These are phyloP conservation scores for Clarias gariepinus DNA, from an alignment of 2,113 vertebrate species.

Conservation along the genomic window DNA sequence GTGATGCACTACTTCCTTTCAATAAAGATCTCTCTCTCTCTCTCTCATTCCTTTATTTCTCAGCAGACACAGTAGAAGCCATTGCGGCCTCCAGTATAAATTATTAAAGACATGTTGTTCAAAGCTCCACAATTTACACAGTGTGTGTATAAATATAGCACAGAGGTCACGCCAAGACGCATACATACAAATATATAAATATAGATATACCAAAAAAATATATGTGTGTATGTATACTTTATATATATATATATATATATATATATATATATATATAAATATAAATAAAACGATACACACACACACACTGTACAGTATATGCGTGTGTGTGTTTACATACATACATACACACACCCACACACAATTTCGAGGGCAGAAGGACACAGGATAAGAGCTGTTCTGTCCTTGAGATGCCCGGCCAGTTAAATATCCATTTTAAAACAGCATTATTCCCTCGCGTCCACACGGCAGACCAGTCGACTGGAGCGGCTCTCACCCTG, in stretches of 20 bases:
- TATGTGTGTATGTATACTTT: too few relatives aligned
- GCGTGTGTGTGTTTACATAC: too few relatives aligned
- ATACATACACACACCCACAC: not conserved
- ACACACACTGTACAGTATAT: too few relatives aligned
- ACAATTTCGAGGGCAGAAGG: not conserved
- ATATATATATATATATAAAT: too few relatives aligned
- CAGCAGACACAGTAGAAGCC: not conserved
- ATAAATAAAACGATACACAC: too few relatives aligned
- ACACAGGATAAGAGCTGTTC: not conserved
- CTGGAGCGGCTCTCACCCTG: slow-evolving; percentile 1
- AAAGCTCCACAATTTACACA: slow-evolving; percentile 9
- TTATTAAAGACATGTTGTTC: slow-evolving; percentile 25
- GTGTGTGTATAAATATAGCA: not conserved
- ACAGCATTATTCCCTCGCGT: not conserved
- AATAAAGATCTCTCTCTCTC: not conserved
- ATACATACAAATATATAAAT: too few relatives aligned
- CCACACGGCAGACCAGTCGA: slow-evolving; percentile 38
- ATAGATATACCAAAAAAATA: too few relatives aligned
- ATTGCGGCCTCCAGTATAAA: slow-evolving; percentile 25
- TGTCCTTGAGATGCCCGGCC: slow-evolving; percentile 47
- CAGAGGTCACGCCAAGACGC: not conserved
- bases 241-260: too few relatives aligned
- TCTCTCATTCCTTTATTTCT: not conserved
- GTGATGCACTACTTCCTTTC: not conserved
- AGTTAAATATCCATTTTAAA: slow-evolving; percentile 68